Base-by-base conservation (phyloP, 2,888 invertebrate genomes). In the Noctua pronuba region DNA sequence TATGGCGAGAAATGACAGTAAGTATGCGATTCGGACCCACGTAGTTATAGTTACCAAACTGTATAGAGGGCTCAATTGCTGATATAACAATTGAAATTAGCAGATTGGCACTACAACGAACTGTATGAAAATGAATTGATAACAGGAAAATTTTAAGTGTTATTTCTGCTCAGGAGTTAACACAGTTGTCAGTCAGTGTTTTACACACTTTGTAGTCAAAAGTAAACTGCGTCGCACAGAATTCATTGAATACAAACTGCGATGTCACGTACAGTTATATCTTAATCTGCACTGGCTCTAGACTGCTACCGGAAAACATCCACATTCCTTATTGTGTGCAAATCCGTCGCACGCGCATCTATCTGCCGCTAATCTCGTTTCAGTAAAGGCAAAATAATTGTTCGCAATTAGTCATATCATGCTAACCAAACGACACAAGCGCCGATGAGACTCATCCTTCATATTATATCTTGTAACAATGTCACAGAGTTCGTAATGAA, bases 1-100 rank as follows among this genome's bases (percentile, higher is more conserved):
- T 68, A 82, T 73, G 91, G 91, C 79, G 80, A 77, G 82, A 91
- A 89, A 86, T 83, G 88, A 88, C 89, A 86, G 89, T 92, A 81
- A 80, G 69, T 83, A 93, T 90, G 89, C 90, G 82, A 82, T 89
- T 88, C 85, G 89, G 86, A 86, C 84, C 84, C 83, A 67, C 67
- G 60, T 65, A 65, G 31, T 73, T 84, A 84, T 82, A 81, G 79
- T 75, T 78, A 69, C 66, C 79, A 78, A 77, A 77, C 76, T 74
- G 58, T 79, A 74, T 77, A 60, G 73, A 77, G 74, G 72, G 74
- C 75, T 72, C 79, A 74, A 69, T 80, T 67, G 79, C 67, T 77
- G 66, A 62, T 80, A 83, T 62, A 62, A 75, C 75, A 75, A 66
- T 60, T 80, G 28, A 81, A 58, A 70, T 80, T n/a, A 66, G 71